Conservation (phyloP, 2,797 vertebrate species). For the Psittacula echo region DNA sequence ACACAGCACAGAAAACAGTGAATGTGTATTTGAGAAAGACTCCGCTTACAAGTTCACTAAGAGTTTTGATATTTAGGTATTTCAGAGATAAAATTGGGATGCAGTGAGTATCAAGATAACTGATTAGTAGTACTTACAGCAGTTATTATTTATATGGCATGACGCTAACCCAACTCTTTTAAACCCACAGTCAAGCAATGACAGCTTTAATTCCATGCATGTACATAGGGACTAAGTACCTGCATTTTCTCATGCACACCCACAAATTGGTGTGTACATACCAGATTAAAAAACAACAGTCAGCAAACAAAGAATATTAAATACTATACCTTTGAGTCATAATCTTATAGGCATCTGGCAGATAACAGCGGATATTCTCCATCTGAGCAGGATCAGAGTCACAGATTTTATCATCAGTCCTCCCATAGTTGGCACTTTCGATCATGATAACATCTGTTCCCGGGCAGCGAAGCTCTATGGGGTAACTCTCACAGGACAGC, state of each 20-base stretch:
- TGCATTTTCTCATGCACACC: slow-evolving; percentile 10
- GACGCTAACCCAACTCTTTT: not conserved
- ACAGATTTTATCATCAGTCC: slow-evolving; percentile 98
- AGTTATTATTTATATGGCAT: not conserved
- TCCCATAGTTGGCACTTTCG: slow-evolving; percentile 98
- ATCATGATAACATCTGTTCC: slow-evolving; percentile 99
- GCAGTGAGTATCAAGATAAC: not conserved
- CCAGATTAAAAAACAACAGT: not conserved
- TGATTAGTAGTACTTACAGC: not conserved
- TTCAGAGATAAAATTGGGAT: not conserved
- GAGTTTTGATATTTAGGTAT: not conserved
- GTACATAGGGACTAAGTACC: not conserved
- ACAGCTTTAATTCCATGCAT: not conserved
- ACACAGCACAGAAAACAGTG: not conserved
- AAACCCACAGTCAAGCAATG: not conserved
- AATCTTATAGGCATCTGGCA: slow-evolving; percentile 99
- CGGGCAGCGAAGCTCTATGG: slow-evolving; percentile 97
- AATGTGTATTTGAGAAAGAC: not conserved
- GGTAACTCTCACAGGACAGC: slow-evolving; percentile 97
- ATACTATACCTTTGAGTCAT: slow-evolving; percentile 93
- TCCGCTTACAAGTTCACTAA: not conserved
- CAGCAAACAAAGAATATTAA: slow-evolving; percentile 35
- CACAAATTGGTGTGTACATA: not conserved
- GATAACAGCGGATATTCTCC: slow-evolving; percentile 98
- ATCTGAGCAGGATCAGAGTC: slow-evolving; percentile 98